A percentile compares a stretch with the other conserved stretches of the same genome.
These are phyloP conservation scores for Philonicus albiceps DNA, from an alignment of 2,888 invertebrate genomes.

Conservation along the genomic window DNA sequence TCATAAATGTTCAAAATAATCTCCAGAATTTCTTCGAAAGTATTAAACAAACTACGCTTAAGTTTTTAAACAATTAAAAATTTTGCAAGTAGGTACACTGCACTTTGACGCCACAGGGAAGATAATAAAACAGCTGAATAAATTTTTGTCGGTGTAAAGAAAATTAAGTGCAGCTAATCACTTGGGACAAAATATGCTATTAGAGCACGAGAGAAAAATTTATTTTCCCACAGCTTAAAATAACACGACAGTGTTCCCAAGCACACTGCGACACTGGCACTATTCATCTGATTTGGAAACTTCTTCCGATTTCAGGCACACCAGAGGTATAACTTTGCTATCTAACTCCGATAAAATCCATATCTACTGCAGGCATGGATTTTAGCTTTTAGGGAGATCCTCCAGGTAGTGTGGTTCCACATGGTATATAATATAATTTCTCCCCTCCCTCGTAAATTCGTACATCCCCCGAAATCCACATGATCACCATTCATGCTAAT, in stretches of 20 bases:
- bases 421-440: background rate
- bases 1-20: background rate
- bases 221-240: constrained; percentile 9
- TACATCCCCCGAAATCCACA: background rate
- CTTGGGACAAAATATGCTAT: background rate
- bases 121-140: background rate
- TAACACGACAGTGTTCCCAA: background rate
- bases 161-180: background rate
- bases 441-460: background rate
- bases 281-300: background rate
- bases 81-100: background rate
- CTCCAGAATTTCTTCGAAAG: background rate
- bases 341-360: background rate
- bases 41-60: background rate
- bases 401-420: background rate
- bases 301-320: background rate
- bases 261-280: background rate
- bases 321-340: background rate
- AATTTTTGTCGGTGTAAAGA: background rate
- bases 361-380: background rate
- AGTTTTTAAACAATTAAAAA: background rate
- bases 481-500: background rate
- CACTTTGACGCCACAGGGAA: background rate
- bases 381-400: background rate
- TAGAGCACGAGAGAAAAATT: background rate